Base-by-base conservation (phyloP, 2,888 invertebrate species). In the Malthinus seriepunctatus region DNA sequence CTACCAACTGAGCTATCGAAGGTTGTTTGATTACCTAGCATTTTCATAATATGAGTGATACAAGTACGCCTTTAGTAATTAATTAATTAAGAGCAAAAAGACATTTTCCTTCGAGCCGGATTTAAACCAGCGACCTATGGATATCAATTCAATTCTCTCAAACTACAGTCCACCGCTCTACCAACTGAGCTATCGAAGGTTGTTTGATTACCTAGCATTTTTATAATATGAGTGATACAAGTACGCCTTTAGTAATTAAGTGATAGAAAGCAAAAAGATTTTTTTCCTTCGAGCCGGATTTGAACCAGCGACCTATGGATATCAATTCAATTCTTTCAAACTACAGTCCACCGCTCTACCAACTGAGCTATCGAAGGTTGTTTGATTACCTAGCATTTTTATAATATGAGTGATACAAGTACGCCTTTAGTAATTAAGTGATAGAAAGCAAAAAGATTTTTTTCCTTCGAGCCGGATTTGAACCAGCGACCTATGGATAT, bases 291-390 rank as follows among this genome's bases (percentile, higher is more conserved):
- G 84, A 84, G 83, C 84, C 84, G 84, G 84, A 84, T 84, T 84
- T 84, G 84, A 84, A 84, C 84, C 84, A 84, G 84, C 83, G 84
- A 84, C 84, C 84, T 84, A 84, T 84, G 84, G 84, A 85, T 84
- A 35, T 63, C 82, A 8, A 42, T 34, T 5, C 31, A 37, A 7
- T 8, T 15, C 15, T 10, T 33, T 34, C 12, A 51, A 51, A 51
- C 75, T 75, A 75, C 75, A 76, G 75, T 75, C 74, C 74, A 75
- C 75, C 75, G 74, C 74, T 76, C 75, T 75, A 76, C 75, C 76
- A 75, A 75, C 75, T 75, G 74, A 74, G 73, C 72, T 74, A 74
- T 74, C 75, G 74, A 75, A 75, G 74, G 73, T 62, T 51, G 11
- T 34, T 5, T 2, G 9, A n/a, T n/a, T n/a, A 33, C 1, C 33